Base-by-base conservation (phyloP, 2,888 invertebrate species). In the Dynastes grantii region DNA sequence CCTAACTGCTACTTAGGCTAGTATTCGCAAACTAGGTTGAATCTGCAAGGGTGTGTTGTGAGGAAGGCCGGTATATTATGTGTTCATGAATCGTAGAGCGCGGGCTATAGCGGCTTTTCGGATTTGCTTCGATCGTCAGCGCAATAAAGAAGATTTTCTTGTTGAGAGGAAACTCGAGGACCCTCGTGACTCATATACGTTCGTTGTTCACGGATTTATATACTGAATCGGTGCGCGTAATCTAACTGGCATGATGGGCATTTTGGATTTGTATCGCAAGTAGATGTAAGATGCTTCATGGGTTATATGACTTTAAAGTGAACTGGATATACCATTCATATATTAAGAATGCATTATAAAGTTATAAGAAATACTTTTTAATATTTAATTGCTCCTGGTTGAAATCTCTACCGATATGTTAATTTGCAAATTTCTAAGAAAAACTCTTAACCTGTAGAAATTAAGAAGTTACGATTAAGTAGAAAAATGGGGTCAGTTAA, bases 141-240 rank as follows among this genome's bases (percentile, higher is more conserved):
- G 85, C 85, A 86, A 86, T 86, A 86, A 86, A 85, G 85, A 87
- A 89, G 89, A 89, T 89, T 89, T 89, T 88, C 88, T 89, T 89
- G 89, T 89, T 87, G 89, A 89, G 88, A 87, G 88, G 84, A 85
- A 85, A 84, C 86, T 87, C 84, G 83, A 88, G 87, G 84, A 85
- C 85, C 83, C 86, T 87, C 83, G 85, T 87, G 86, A 87, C 85
- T 87, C 87, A 87, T 87, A 87, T 86, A 86, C 83, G 49, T 63
- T 86, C 83, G 86, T 85, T 86, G 87, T 86, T 86, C 85, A 83
- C 85, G 85, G 87, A 87, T 79, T 79, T 79, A 77, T 79, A 77
- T 73, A 75, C 77, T 77, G 79, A 79, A 63, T 63, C 70, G 73
- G 27, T 29, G 70, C 40, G 58, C 70, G 79, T 79, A 79, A 79